Evolutionary conservation across 2,113 vertebrate species (phyloP).

Genomic region (Etia nguti): DNA sequence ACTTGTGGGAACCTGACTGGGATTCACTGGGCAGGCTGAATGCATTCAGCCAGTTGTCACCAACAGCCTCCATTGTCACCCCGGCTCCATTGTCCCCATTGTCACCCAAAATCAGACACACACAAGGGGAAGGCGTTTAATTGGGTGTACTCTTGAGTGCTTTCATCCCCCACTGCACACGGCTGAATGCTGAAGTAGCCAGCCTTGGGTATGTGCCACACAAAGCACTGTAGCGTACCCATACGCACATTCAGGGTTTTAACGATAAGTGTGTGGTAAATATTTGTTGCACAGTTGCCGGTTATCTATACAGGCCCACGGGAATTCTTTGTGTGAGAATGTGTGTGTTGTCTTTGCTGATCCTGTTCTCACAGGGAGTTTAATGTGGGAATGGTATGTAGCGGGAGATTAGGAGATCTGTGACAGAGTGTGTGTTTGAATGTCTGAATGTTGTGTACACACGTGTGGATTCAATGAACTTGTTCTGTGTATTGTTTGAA

Average conservation of each 20-base stretch:
- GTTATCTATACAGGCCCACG: constrained; percentile 42
- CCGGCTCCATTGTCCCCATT: constrained; percentile 62
- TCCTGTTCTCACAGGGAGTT: constrained; percentile 57
- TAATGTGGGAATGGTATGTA: constrained; percentile 69
- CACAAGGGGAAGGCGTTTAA: constrained; percentile 73
- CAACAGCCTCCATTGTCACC: constrained; percentile 64
- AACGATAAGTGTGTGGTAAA: constrained; percentile 61
- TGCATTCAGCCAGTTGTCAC: constrained; percentile 62
- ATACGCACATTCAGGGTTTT: constrained; percentile 36
- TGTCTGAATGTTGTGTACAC: constrained; percentile 3
- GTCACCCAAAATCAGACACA: constrained; percentile 70
- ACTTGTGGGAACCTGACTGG: constrained; percentile 67
- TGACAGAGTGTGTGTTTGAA: constrained; percentile 13
- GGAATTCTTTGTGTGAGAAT: constrained; percentile 64
- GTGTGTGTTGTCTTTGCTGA: constrained; percentile 61
- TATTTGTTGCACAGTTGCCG: constrained; percentile 58
- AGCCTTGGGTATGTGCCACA: constrained; percentile 29
- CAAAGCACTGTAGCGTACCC: constrained; percentile 57
- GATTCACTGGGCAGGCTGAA: constrained; percentile 63
- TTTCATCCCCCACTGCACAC: constrained; percentile 63
- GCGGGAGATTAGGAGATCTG: constrained; percentile 45
- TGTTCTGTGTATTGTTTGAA: neutral
- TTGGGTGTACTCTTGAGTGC: constrained; percentile 70
- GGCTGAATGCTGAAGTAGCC: constrained; percentile 47
- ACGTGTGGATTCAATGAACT: neutral